Percentiles rank a stretch among this genome's conserved stretches.
phyloP scores from a whole-genome alignment of 2,888 invertebrate species.

The Thymelicus lineola region DNA sequence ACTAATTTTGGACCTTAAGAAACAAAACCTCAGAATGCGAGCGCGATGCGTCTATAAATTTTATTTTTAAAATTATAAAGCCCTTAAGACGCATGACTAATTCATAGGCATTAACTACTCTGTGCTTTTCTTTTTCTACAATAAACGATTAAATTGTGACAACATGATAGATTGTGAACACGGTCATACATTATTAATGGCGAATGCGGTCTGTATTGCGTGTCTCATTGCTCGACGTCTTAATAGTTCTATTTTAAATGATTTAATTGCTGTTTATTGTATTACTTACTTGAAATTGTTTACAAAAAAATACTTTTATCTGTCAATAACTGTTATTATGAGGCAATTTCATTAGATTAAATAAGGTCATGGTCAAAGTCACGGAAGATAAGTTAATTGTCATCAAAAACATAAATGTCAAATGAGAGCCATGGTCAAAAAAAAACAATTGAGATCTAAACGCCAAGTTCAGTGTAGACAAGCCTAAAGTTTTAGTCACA shows the following conservation, averaged over 20 bases:
- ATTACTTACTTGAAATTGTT: background rate
- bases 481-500: too few relatives aligned
- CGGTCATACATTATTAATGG: slow-evolving; percentile 35
- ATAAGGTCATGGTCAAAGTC: too few relatives aligned
- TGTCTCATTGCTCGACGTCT: slow-evolving; percentile 28
- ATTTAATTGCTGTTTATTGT: slow-evolving; percentile 28
- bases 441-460: too few relatives aligned
- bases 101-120: slow-evolving; percentile 24
- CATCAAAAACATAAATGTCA: too few relatives aligned
- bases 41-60: slow-evolving; percentile 24
- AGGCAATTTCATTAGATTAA: too few relatives aligned
- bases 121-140: slow-evolving; percentile 12
- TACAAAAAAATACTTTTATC: too few relatives aligned
- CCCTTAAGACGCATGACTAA: slow-evolving; percentile 32
- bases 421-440: too few relatives aligned
- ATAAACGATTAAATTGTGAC: slow-evolving; percentile 35
- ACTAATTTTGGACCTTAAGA: background rate
- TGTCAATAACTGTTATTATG: too few relatives aligned
- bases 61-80: slow-evolving; percentile 29
- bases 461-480: too few relatives aligned
- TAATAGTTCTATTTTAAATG: slow-evolving; percentile 29
- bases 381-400: too few relatives aligned
- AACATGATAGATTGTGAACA: slow-evolving; percentile 31
- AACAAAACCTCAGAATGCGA: slow-evolving; percentile 13
- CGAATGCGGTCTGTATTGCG: slow-evolving; percentile 27